Evolutionary conservation across 2,888 invertebrate genomes (phyloP), one percentile per base, ranked within the genome.

Genomic region (Ichneumon xanthorius): DNA sequence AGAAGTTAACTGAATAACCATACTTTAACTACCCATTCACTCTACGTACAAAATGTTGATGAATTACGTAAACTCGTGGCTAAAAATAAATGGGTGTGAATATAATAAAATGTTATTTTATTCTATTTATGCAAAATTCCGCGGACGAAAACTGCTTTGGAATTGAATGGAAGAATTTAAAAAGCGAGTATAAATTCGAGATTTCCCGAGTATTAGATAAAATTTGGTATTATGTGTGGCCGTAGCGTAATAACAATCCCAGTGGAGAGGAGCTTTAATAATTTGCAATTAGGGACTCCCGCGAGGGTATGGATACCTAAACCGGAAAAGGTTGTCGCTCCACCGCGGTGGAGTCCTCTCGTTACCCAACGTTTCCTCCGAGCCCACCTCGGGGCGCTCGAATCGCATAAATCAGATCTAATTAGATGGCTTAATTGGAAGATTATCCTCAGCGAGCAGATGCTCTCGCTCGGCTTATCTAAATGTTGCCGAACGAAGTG

Each of bases 341-440:
- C 37, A 11, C 26, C 40, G 40, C 67, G 26, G 67, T 7, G 50
- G 4, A 77, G 65, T 11, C 26, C 14, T 22, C 75, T 68, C 77
- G 76, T 72, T 67, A 72, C 33, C 16, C 53, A n/a, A 70, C n/a
- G 65, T 84, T 77, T 73, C 73, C 80, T 53, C 45, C 37, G 55
- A 30, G 16, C 55, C 58, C 67, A 63, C 30, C 77, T 71, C 75
- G 71, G 45, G 73, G 67, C 30, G n/a, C 68, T 76, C 83, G 30
- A 85, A 81, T 85, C 65, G 84, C 53, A 86, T 87, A 86, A 87
- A 87, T 87, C 87, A 82, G 84, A 65, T 77, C 78, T 84, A 87
- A 87, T 87, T 87, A 84, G 86, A 71, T 75, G 37, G 78, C 73
- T 82, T 84, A 86, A 84, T 87, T 84, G 84, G 82, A 72, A 84